Conservation (phyloP, 2,888 invertebrate species). For the Herminia tarsipennalis region DNA sequence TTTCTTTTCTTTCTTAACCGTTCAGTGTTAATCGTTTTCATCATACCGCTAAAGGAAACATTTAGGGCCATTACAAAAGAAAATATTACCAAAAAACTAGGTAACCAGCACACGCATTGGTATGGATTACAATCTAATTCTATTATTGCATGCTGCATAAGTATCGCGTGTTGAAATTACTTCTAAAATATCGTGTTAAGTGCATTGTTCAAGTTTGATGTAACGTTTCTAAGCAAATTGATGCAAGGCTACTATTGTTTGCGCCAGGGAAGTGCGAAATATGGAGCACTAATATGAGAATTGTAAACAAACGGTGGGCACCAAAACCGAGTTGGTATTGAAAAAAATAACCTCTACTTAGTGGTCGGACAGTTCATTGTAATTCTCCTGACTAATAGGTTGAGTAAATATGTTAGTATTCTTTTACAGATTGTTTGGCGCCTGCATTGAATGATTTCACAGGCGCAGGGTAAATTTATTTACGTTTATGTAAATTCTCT, state of each 20-base stretch:
- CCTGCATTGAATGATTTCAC: slow-evolving; percentile 11
- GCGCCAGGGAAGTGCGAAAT: slow-evolving; percentile 54
- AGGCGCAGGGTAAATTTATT: background rate
- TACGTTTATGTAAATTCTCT: no score
- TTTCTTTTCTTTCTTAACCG: no score
- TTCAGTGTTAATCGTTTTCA: no score
- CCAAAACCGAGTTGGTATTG: slow-evolving; percentile 26
- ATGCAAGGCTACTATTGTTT: slow-evolving; percentile 68
- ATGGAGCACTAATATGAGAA: slow-evolving; percentile 59
- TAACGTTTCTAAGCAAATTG: slow-evolving; percentile 51
- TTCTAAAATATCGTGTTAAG: slow-evolving; percentile 48
- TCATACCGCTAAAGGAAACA: no score
- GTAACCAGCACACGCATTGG: slow-evolving; percentile 12
- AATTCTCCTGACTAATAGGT: slow-evolving; percentile 26
- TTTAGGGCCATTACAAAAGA: slow-evolving; percentile 1
- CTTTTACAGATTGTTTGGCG: slow-evolving; percentile 26
- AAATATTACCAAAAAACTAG: slow-evolving; percentile 4
- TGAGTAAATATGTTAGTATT: slow-evolving; percentile 17
- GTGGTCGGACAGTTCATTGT: slow-evolving; percentile 25
- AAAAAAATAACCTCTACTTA: slow-evolving; percentile 35
- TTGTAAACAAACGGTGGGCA: slow-evolving; percentile 52
- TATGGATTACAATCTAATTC: slow-evolving; percentile 19
- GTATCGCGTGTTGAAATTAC: slow-evolving; percentile 45
- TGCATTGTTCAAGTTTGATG: slow-evolving; percentile 52
- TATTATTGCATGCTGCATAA: slow-evolving; percentile 29